phyloP scores from a whole-genome alignment of 2,797 vertebrate species.

The Acanthurus leucopareius region DNA sequence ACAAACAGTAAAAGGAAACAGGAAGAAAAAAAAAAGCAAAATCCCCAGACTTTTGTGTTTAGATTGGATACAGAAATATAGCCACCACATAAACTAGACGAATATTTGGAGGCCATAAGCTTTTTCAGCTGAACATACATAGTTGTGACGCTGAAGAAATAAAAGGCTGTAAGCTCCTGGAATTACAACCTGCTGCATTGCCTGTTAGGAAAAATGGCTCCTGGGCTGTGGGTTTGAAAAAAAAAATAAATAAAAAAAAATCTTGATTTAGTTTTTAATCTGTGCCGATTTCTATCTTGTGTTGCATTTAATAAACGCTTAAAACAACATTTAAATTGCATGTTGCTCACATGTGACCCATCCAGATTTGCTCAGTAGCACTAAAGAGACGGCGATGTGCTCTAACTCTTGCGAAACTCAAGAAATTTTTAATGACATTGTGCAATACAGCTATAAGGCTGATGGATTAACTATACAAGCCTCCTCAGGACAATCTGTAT shows the following conservation, averaged over 20 bases:
- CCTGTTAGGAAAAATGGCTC: conserved; percentile 45
- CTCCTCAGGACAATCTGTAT: conserved; percentile 64
- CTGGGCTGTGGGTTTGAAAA: conserved; percentile 48
- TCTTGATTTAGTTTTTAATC: conserved; percentile 54
- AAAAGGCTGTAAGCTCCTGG: conserved; percentile 57
- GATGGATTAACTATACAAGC: conserved; percentile 55
- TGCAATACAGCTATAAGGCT: conserved; percentile 59
- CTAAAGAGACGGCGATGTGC: conserved; percentile 36
- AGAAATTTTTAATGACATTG: conserved; percentile 50
- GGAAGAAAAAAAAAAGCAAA: conserved; percentile 75
- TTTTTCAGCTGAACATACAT: conserved; percentile 75
- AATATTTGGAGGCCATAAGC: conserved; percentile 73
- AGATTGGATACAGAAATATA: conserved; percentile 76
- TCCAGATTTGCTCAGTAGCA: conserved; percentile 29
- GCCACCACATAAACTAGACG: conserved; percentile 58
- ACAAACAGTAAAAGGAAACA: conserved; percentile 79
- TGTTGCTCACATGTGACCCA: conserved; percentile 17
- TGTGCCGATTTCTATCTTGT: conserved; percentile 59
- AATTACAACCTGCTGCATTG: conserved; percentile 63
- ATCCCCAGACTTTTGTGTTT: conserved; percentile 86
- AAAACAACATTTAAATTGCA: conserved; percentile 32
- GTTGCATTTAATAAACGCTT: conserved; percentile 27
- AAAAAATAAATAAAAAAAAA: conserved; percentile 24
- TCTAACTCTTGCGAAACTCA: conserved; percentile 52
- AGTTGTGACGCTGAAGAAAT: conserved; percentile 65